A percentile compares a stretch with the other conserved stretches of the same genome.
Conservation (phyloP, 1,140 invertebrate genomes). For the Pseudomyrmex concolor region DNA sequence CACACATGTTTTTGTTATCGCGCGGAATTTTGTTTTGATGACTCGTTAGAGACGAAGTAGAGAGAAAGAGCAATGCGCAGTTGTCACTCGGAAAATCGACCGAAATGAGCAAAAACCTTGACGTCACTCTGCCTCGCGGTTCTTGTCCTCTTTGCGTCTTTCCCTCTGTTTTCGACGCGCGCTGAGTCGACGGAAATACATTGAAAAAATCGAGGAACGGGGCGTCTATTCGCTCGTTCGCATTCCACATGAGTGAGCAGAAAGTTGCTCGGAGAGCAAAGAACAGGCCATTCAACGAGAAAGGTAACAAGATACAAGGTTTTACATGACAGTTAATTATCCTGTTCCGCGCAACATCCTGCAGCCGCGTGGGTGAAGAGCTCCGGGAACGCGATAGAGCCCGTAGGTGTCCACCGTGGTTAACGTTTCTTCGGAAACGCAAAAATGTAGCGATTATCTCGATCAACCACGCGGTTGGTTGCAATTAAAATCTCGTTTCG, state of each 20-base stretch:
- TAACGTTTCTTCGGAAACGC: constrained; percentile 12
- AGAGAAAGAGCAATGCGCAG: no score
- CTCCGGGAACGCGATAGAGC: background rate
- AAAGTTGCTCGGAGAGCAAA: constrained; percentile 29
- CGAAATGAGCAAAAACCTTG: no score
- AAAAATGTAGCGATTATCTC: background rate
- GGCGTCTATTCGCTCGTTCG: constrained; percentile 12
- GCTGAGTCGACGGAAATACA: background rate
- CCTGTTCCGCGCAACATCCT: constrained; percentile 25
- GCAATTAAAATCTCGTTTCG: background rate
- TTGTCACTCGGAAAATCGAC: no score
- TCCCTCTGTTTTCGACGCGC: background rate
- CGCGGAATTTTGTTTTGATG: no score
- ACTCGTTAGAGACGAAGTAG: no score
- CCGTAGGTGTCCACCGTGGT: constrained; percentile 37
- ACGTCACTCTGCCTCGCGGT: no score
- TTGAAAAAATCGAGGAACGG: background rate
- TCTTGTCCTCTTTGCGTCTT: background rate
- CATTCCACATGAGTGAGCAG: constrained; percentile 20
- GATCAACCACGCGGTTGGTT: background rate
- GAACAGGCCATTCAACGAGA: constrained; percentile 42
- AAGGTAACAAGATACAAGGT: constrained; percentile 41
- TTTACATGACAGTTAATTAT: constrained; percentile 58
- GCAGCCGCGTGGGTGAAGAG: constrained; percentile 20
- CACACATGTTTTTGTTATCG: no score